These are phyloP conservation scores for Cartodere bifasciata DNA, from an alignment of 2,888 invertebrate species.

Conservation along the genomic window DNA sequence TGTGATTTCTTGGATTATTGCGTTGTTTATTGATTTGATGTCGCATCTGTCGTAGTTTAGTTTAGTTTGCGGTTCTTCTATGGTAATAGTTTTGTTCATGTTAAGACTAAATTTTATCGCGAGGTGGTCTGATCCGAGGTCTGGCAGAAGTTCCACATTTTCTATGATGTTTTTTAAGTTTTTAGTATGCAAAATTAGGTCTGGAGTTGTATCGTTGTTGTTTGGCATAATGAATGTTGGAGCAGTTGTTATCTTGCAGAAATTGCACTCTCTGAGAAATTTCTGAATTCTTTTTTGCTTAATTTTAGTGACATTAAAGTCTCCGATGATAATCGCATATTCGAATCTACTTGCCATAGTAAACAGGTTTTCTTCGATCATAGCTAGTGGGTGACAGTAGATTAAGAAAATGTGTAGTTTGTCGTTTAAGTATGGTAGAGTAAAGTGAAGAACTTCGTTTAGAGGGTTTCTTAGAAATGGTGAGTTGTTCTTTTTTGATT, in stretches of 20 bases:
- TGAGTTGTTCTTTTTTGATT: neutral
- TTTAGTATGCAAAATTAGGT: slow-evolving; percentile 3
- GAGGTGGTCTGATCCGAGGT: slow-evolving; percentile 5
- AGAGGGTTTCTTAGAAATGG: neutral
- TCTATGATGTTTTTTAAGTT: slow-evolving; percentile 3
- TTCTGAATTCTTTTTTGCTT: slow-evolving; percentile 4
- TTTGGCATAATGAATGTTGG: slow-evolving; percentile 8
- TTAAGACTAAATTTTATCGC: neutral
- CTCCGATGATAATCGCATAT: slow-evolving; percentile 3
- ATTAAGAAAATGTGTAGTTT: slow-evolving; percentile 4
- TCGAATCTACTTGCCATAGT: neutral
- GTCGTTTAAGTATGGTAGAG: slow-evolving; percentile 3
- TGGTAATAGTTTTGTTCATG: no score
- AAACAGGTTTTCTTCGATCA: slow-evolving; percentile 4
- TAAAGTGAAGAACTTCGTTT: slow-evolving; percentile 1
- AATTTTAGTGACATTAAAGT: slow-evolving; percentile 2
- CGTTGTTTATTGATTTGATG: no score
- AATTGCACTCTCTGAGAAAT: slow-evolving; percentile 4
- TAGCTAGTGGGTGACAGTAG: slow-evolving; percentile 3
- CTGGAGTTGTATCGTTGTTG: slow-evolving; percentile 5
- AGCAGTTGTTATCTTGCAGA: slow-evolving; percentile 1
- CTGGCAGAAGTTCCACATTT: slow-evolving; percentile 2
- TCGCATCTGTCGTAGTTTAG: no score
- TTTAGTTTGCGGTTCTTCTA: no score
- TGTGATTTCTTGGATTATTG: no score